Evolutionary conservation across 37 sponge, comb jelly and placozoan species (phyloP), one percentile per base, ranked within the genome.

Genomic region (Halichondria panicea): DNA sequence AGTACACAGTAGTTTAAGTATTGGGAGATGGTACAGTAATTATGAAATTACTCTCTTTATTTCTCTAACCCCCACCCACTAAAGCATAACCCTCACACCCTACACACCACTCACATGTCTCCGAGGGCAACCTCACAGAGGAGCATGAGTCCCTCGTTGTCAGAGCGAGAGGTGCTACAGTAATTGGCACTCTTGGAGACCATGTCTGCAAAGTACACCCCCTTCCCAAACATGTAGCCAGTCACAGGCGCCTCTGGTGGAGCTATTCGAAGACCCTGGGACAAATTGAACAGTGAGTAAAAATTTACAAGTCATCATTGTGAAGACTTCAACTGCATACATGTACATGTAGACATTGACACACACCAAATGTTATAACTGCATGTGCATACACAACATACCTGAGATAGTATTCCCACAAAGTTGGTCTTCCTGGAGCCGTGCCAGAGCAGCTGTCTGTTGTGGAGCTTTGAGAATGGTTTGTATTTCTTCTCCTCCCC

Each of bases 191-290:
- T 87, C 89, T 97, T 78, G 54, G 79, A 78, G 44, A 88, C 89
- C 88, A 84, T 89, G 54, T 89, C 98, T 31, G 99, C 96, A 79
- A 98, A 98, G 77, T 98, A 98, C 32, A 98, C 91, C 21, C 99
- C 99, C 57, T 98, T 98, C 31, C 99, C 99, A 84, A 98, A 98
- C 99, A 98, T 98, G 89, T 98, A 98, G 5, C 99, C 99, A 42
- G 96, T 95, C 32, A 85, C 87, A 15, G 99, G 99, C 21, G 99
- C 99, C 73, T 98, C 99, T 21, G 99, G 99, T 22, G 99, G 99
- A 9, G 99, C 99, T 38, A 98, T 98, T 12, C 99, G 68, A 61
- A 98, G 84, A 43, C 99, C 93, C 81, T 82, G 25, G 11, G 52
- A 5, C 15, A 55, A 39, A n/a, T n/a, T 19, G 24, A 64, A n/a